These are phyloP conservation scores for Hippasteria phrygiana DNA, from an alignment of 53 echinoderm and acorn worm genomes.

Conservation along the genomic window DNA sequence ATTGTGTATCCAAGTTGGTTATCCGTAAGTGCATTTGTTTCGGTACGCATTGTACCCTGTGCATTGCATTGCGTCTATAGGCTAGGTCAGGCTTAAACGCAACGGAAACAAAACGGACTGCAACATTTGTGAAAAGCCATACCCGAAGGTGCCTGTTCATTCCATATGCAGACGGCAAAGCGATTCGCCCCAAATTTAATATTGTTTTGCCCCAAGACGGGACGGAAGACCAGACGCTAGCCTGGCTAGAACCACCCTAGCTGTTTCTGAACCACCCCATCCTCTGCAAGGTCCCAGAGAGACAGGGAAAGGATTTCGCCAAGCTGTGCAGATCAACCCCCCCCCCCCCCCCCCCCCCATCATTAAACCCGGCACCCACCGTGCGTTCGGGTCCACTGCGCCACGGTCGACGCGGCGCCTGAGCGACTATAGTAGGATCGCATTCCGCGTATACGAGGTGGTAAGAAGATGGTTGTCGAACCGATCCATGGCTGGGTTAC, in stretches of 20 bases:
- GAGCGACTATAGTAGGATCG: not conserved
- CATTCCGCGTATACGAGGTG: not conserved
- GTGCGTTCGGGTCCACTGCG: conserved; percentile 24
- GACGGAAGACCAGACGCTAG: conserved; percentile 22
- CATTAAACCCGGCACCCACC: not conserved
- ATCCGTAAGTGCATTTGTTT: too few relatives aligned
- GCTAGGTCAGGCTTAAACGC: too few relatives aligned
- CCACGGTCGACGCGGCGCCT: not conserved
- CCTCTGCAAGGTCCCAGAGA: not conserved
- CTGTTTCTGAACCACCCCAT: not conserved
- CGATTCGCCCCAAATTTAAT: conserved; percentile 49
- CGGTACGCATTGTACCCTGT: too few relatives aligned
- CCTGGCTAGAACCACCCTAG: not conserved
- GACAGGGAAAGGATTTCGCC: conserved; percentile 22
- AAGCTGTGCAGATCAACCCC: not conserved
- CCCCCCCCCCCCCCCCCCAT: not conserved
- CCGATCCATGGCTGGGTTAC: conserved; percentile 1
- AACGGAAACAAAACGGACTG: too few relatives aligned
- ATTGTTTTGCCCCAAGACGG: conserved; percentile 14
- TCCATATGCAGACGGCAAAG: not conserved
- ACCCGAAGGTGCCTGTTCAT: not conserved
- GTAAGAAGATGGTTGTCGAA: not conserved
- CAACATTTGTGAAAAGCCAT: not conserved
- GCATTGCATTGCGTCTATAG: too few relatives aligned
- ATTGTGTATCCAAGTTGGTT: too few relatives aligned